Evolutionary conservation across 2,797 vertebrate genomes (phyloP), one percentile per base, ranked within the genome.

Genomic region (Diglossa cyanea): DNA sequence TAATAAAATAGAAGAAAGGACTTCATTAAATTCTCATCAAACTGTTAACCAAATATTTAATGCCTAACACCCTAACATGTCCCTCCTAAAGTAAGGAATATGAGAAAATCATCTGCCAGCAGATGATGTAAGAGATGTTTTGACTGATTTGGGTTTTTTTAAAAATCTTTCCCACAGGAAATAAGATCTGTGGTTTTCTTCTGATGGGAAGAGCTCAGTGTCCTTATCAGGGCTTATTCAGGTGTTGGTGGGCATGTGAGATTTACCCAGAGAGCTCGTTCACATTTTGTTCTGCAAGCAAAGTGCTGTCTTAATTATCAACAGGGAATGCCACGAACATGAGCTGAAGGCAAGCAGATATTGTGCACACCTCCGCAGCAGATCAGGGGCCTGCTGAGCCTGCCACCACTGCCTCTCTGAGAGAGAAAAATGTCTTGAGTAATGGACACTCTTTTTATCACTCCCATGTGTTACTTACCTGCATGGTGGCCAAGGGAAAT

Each of bases 121-220:
- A 31, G 7, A 30, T 7, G 18, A 47, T 4, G 1, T 71, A 70
- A 76, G 79, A 39, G 21, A 79, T 11, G 1, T 57, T 55, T 85
- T 42, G 30, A 76, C 23, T n/a, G 0, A 1, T 45, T 81, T 63
- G 15, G 13, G 42, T 47, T 62, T 58, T n/a, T 13, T 17, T 0
- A 5, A n/a, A n/a, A n/a, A 53, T 47, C 26, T n/a, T 53, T 40
- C n/a, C 15, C 24, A 35, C 3, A 35, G 54, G 47, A 83, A 86
- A 25, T 13, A 50, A 57, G 12, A 58, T 25, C 18, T 45, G 2
- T 39, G 77, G 5, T 63, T 90, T 79, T 70, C 55, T 57, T 85
- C 42, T 55, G 76, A 21, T 24, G 21, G 26, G 40, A 92, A 67
- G 21, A 76, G 45, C 24, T 45, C 14, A 48, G 14, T 19, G 7